These are phyloP conservation scores for Ganaspis brasiliensis DNA, from an alignment of 2,888 invertebrate genomes.

Conservation along the genomic window DNA sequence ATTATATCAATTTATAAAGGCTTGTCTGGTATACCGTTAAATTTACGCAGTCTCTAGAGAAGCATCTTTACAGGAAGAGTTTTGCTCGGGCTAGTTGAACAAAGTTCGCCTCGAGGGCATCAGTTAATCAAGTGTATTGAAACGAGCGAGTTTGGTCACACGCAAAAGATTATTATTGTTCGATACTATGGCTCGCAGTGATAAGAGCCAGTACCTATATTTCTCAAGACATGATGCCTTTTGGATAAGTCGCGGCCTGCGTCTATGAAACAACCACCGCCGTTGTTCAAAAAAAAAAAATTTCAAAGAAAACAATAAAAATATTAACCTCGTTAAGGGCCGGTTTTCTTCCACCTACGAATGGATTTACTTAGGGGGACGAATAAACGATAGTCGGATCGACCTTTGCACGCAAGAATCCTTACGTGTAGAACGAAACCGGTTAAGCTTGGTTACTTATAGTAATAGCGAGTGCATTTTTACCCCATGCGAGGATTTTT, in stretches of 20 bases:
- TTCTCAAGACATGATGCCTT: neutral
- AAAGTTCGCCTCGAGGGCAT: conserved; percentile 19
- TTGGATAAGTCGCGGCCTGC: neutral
- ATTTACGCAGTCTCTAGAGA: conserved; percentile 24
- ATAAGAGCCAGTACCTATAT: conserved; percentile 21
- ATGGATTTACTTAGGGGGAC: conserved; percentile 21
- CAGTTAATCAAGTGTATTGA: conserved; percentile 29
- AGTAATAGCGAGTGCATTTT: conserved; percentile 17
- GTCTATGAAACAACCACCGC: neutral
- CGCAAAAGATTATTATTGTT: conserved; percentile 23
- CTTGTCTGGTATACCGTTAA: conserved; percentile 17
- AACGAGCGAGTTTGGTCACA: conserved; percentile 24
- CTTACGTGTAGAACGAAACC: conserved; percentile 6
- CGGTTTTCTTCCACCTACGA: conserved; percentile 28
- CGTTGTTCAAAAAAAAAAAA: no score
- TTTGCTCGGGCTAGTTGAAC: neutral
- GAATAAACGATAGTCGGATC: conserved; percentile 22
- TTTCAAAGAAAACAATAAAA: conserved; percentile 1
- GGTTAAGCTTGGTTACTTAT: conserved; percentile 13
- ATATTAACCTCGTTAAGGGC: conserved; percentile 23
- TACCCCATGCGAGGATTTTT: neutral
- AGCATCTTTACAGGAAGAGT: conserved; percentile 24
- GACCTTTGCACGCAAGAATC: conserved; percentile 38
- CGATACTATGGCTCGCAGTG: conserved; percentile 5
- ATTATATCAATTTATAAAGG: conserved; percentile 37